Percentiles rank a stretch among this genome's conserved stretches.
phyloP scores from a whole-genome alignment of 2,888 invertebrate genomes.

The Pristionchus japonicus region DNA sequence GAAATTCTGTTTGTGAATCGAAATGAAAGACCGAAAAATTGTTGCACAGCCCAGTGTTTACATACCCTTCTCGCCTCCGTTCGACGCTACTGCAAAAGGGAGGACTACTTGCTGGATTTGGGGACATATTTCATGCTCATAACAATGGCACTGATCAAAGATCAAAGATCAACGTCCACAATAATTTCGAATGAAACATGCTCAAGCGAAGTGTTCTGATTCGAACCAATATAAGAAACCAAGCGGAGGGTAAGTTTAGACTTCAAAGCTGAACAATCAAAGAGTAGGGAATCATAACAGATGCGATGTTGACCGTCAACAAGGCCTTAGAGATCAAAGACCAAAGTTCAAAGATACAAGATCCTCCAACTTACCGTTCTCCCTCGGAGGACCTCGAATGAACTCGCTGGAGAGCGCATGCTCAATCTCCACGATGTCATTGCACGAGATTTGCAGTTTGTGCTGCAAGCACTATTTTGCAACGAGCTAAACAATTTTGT shows the following conservation, averaged over 20 bases:
- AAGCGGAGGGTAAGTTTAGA: no score
- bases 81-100: neutral
- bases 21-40: no score
- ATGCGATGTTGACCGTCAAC: neutral
- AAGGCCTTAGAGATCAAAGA: neutral
- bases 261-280: no score
- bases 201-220: no score
- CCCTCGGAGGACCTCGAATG: neutral
- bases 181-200: no score
- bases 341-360: neutral
- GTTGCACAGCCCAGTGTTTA: neutral
- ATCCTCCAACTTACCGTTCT: neutral
- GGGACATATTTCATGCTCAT: neutral
- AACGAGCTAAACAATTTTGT: neutral
- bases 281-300: neutral
- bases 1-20: no score
- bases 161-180: no score
- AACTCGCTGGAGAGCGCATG: conserved; percentile 79
- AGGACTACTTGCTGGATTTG: neutral
- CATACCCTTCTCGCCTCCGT: neutral
- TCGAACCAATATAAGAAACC: no score
- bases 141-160: neutral
- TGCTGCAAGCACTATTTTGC: conserved; percentile 80
- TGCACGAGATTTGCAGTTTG: conserved; percentile 82
- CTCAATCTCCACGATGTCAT: conserved; percentile 72